Conservation (phyloP, 23 tunicate species). For the Trididemnum clinides region DNA sequence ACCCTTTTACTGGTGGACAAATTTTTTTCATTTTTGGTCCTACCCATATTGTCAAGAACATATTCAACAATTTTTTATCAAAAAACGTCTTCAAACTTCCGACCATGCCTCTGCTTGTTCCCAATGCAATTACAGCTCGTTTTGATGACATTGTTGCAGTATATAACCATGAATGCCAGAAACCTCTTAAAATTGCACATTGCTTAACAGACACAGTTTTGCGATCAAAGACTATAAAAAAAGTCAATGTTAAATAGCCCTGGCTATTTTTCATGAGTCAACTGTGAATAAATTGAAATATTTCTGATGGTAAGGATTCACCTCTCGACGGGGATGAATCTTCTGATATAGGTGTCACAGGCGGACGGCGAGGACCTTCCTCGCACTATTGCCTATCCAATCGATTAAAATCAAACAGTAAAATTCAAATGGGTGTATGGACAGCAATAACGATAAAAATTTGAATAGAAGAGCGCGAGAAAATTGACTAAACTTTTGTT, state of each 20-base stretch:
- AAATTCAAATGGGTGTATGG: too few species aligned
- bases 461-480: too few species aligned
- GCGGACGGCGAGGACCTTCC: too few species aligned
- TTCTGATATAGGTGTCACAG: too few species aligned
- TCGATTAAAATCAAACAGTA: too few species aligned
- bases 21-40: not conserved
- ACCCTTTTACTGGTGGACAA: not conserved
- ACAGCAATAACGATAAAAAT: too few species aligned
- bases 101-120: not conserved
- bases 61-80: not conserved
- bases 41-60: not conserved
- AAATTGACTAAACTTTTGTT: too few species aligned
- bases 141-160: not conserved
- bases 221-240: not conserved
- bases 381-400: too few species aligned
- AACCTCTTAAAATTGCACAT: not conserved
- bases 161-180: too few species aligned
- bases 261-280: not conserved
- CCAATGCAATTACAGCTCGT: not conserved
- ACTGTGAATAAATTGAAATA: not conserved
- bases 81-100: not conserved
- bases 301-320: too few species aligned
- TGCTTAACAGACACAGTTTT: not conserved
- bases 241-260: not conserved
- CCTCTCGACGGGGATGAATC: too few species aligned